Evolutionary conservation across 1,140 invertebrate species (phyloP), one percentile per base, ranked within the genome.

Genomic region (honey bee (Apis mellifera)): DNA sequence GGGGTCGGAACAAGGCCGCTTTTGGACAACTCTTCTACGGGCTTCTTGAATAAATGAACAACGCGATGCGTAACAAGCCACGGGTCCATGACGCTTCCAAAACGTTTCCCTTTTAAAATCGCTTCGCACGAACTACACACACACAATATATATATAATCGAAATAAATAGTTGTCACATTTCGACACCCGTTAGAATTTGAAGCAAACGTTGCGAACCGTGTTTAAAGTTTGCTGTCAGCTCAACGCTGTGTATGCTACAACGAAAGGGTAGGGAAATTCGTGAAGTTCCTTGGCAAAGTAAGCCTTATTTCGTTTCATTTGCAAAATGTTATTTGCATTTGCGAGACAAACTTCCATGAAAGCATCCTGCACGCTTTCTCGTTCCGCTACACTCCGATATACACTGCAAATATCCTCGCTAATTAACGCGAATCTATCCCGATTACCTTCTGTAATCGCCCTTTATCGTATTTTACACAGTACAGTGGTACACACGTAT

Each of bases 251-350:
- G 57, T 21, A 50, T 9, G 42, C 21, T 48, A 64, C 19, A 52
- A 62, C 73, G 26, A n/a, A n/a, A n/a, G n/a, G 52, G 73, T n/a
- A n/a, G 52, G 73, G 73, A 64, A 75, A 75, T 75, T 75, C 73
- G 73, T 52, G 59, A 75, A 75, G 59, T 75, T 64, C 15, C 42
- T 62, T 9, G 59, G 73, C 26, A 75, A 74, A 62, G 59, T 50
- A 32, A 75, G 59, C 59, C 42, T 75, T 64, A 64, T 64, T 75
- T 26, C 59, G 73, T 64, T 75, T 64, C 59, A 62, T 75, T 75
- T 75, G 59, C 23, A 75, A 75, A n/a, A 75, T 62, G 73, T 48
- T 62, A 26, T 75, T 75, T 75, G 48, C 73, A n/a, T 50, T 42
- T 64, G 48, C 26, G 9, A 70, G 42, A 54, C 69, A 50, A 70